Evolutionary conservation across 2,888 invertebrate species (phyloP).

Genomic region (Drosophila rellima): DNA sequence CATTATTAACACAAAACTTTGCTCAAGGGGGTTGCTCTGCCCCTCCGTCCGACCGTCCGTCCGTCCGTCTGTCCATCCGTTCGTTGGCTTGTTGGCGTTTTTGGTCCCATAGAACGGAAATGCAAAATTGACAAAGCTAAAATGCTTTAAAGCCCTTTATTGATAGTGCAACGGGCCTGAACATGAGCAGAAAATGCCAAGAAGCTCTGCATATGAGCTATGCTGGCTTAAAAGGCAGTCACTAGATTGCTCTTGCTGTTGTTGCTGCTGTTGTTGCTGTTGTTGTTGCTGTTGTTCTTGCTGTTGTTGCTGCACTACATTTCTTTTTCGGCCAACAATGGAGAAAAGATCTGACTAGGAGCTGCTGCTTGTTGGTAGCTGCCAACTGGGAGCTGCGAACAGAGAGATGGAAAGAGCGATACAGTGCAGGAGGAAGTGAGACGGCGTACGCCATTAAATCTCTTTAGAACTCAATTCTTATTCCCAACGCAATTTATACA

Average conservation of each 20-base stretch:
- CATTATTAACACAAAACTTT: slow-evolving; percentile 59
- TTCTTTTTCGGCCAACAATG: slow-evolving; percentile 48
- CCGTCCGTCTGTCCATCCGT: slow-evolving; percentile 2
- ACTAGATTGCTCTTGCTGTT: slow-evolving; percentile 23
- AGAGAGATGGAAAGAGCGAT: not conserved
- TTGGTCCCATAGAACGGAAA: slow-evolving; percentile 51
- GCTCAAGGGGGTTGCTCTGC: slow-evolving; percentile 41
- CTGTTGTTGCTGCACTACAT: slow-evolving; percentile 9
- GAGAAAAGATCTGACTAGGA: slow-evolving; percentile 35
- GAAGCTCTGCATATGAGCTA: slow-evolving; percentile 38
- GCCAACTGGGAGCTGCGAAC: slow-evolving; percentile 17
- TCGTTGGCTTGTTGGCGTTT: slow-evolving; percentile 3
- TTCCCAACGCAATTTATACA: slow-evolving; percentile 84
- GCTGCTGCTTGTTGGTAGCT: slow-evolving; percentile 13
- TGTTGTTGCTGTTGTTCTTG: slow-evolving; percentile 15
- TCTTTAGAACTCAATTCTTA: slow-evolving; percentile 84
- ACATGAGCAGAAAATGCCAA: slow-evolving; percentile 30
- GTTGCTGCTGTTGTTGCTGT: slow-evolving; percentile 13
- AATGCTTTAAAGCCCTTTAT: slow-evolving; percentile 75
- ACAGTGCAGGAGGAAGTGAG: slow-evolving; percentile 34
- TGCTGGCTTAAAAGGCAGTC: slow-evolving; percentile 37
- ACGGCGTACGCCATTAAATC: slow-evolving; percentile 81
- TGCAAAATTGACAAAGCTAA: slow-evolving; percentile 76
- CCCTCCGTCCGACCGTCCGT: slow-evolving; percentile 5
- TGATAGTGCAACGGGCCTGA: slow-evolving; percentile 32